Conservation (phyloP, 2,888 invertebrate genomes). For the Melipona beecheii region DNA sequence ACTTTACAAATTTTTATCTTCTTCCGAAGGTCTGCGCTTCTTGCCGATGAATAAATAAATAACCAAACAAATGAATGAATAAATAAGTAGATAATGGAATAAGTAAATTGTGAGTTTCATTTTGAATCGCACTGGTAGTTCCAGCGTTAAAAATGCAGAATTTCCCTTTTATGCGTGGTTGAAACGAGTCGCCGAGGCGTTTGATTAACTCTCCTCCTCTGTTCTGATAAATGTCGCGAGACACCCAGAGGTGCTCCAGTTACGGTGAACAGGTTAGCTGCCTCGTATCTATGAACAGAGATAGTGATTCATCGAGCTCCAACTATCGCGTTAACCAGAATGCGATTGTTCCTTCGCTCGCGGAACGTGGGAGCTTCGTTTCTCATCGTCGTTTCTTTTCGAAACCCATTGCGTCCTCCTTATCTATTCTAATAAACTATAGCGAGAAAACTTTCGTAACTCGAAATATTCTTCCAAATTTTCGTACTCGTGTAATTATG, state of each 20-base stretch:
- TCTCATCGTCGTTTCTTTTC: slow-evolving; percentile 1
- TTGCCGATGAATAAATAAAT: too few species aligned
- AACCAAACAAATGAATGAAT: too few species aligned
- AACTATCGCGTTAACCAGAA: slow-evolving; percentile 37
- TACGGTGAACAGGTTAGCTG: slow-evolving; percentile 60
- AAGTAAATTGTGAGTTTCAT: too few species aligned
- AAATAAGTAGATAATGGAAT: too few species aligned
- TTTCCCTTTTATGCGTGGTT: slow-evolving; percentile 23
- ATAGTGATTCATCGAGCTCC: slow-evolving; percentile 54
- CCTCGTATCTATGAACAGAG: slow-evolving; percentile 32
- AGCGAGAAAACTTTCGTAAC: background rate
- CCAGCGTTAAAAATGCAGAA: background rate
- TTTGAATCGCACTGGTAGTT: too few species aligned
- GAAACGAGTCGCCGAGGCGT: slow-evolving; percentile 44
- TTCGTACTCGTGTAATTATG: background rate
- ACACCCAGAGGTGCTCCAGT: slow-evolving; percentile 58
- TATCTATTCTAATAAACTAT: background rate
- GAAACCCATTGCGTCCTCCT: background rate
- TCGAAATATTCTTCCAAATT: background rate
- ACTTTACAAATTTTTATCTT: too few species aligned
- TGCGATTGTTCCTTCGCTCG: slow-evolving; percentile 40
- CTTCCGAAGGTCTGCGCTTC: too few species aligned
- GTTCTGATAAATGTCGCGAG: slow-evolving; percentile 41
- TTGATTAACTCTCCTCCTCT: slow-evolving; percentile 33
- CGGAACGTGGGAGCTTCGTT: slow-evolving; percentile 37